phyloP scores from a whole-genome alignment of 2,113 vertebrate species.

The Xiphias gladius region DNA sequence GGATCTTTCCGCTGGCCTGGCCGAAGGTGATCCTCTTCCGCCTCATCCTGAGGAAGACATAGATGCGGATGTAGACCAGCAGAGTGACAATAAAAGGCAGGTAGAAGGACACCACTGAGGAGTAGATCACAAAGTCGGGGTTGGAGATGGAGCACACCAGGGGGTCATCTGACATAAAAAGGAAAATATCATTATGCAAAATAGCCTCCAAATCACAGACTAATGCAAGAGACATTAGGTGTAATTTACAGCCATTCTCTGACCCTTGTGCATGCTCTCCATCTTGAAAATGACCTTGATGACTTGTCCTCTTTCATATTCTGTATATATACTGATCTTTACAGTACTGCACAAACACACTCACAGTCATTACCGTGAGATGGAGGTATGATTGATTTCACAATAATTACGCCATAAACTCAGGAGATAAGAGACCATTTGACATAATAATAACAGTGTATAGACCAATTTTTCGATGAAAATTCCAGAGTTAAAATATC shows the following conservation, averaged over 20 bases:
- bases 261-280: constrained; percentile 5
- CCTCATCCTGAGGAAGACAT: constrained; percentile 90
- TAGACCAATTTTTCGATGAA: constrained; percentile 29
- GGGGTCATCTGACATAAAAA: constrained; percentile 85
- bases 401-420: constrained; percentile 33
- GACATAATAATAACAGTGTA: not conserved
- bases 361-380: not conserved
- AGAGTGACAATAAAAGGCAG: constrained; percentile 93
- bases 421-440: constrained; percentile 5
- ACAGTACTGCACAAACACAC: not conserved
- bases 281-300: constrained; percentile 4
- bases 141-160: constrained; percentile 95
- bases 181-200: constrained; percentile 23
- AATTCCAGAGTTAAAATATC: constrained; percentile 3
- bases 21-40: constrained; percentile 89
- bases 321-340: not conserved
- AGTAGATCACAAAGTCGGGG: constrained; percentile 95
- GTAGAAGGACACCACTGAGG: constrained; percentile 96
- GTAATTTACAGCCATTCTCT: constrained; percentile 20
- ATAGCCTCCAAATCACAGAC: not conserved
- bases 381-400: constrained; percentile 29
- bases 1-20: constrained; percentile 88
- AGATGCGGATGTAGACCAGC: constrained; percentile 94
- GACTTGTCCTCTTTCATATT: constrained; percentile 10
- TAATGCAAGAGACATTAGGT: not conserved